phyloP scores from a whole-genome alignment of 2,888 invertebrate genomes.

The Melipona bicolor region DNA sequence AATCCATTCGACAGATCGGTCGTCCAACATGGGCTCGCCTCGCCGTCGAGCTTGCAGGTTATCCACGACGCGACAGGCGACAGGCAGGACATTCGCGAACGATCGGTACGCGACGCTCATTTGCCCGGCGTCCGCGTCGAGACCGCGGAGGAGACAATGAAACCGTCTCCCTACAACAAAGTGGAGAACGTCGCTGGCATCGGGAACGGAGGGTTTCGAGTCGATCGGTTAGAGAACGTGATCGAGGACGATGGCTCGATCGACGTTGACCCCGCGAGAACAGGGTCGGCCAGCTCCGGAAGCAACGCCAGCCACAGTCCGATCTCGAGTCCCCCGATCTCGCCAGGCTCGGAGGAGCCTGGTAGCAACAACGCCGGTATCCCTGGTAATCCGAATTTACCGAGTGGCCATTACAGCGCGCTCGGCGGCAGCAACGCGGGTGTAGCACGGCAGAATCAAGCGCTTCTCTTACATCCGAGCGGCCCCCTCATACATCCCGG shows the following conservation, averaged over 20 bases:
- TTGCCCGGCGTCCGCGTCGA: slow-evolving; percentile 20
- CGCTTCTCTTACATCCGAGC: slow-evolving; percentile 79
- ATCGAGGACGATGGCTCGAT: slow-evolving; percentile 71
- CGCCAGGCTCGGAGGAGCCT: slow-evolving; percentile 92
- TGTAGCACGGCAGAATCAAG: slow-evolving; percentile 79
- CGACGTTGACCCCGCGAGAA: slow-evolving; percentile 82
- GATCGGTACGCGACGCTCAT: slow-evolving; percentile 6
- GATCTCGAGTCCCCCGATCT: slow-evolving; percentile 91
- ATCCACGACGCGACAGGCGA: slow-evolving; percentile 42
- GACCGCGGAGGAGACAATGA: slow-evolving; percentile 26
- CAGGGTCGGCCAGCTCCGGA: slow-evolving; percentile 86
- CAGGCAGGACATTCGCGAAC: slow-evolving; percentile 23
- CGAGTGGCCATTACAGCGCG: slow-evolving; percentile 62
- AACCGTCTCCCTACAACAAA: slow-evolving; percentile 22
- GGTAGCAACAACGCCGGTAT: slow-evolving; percentile 65
- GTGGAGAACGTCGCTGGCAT: slow-evolving; percentile 5
- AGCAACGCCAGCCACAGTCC: slow-evolving; percentile 87
- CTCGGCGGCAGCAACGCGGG: slow-evolving; percentile 64
- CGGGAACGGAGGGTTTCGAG: slow-evolving; percentile 59
- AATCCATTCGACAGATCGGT: slow-evolving; percentile 61
- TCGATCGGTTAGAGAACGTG: slow-evolving; percentile 72
- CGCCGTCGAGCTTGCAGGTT: slow-evolving; percentile 56
- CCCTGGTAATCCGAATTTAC: slow-evolving; percentile 57
- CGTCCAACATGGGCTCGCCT: slow-evolving; percentile 43
- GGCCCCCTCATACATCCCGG: slow-evolving; percentile 79